Percentiles rank a stretch among this genome's conserved stretches.
phyloP scores from a whole-genome alignment of 2,113 vertebrate genomes.

The Nettapus auritus region DNA sequence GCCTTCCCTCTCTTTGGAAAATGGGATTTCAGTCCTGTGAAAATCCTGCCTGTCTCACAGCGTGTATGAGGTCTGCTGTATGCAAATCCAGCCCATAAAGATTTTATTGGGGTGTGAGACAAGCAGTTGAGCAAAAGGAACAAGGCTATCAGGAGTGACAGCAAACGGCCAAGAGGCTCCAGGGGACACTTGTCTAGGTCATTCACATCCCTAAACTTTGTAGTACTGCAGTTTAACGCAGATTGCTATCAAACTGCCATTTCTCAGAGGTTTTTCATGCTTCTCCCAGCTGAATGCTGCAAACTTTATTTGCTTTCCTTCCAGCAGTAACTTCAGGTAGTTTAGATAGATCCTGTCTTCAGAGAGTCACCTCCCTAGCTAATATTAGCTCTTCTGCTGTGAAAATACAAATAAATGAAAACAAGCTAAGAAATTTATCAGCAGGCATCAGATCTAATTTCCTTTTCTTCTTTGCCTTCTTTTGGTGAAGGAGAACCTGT shows the following conservation, averaged over 20 bases:
- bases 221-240: not conserved
- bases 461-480: not conserved
- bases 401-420: not conserved
- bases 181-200: not conserved
- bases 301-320: not conserved
- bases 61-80: fast-evolving
- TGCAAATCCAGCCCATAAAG: not conserved
- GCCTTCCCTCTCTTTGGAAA: not conserved
- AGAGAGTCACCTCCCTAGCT: not conserved
- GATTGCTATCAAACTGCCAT: not conserved
- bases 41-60: not conserved
- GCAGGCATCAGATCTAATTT: not conserved
- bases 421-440: not conserved
- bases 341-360: not conserved
- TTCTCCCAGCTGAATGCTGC: not conserved
- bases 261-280: not conserved
- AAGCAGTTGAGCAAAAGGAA: not conserved
- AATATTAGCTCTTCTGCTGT: not conserved
- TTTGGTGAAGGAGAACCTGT: not conserved
- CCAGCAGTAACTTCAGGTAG: not conserved
- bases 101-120: not conserved
- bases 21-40: not conserved
- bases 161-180: not conserved
- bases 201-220: not conserved
- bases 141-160: not conserved